Conservation (phyloP, 2,113 vertebrate species). For the Chlamydotis undulata region DNA sequence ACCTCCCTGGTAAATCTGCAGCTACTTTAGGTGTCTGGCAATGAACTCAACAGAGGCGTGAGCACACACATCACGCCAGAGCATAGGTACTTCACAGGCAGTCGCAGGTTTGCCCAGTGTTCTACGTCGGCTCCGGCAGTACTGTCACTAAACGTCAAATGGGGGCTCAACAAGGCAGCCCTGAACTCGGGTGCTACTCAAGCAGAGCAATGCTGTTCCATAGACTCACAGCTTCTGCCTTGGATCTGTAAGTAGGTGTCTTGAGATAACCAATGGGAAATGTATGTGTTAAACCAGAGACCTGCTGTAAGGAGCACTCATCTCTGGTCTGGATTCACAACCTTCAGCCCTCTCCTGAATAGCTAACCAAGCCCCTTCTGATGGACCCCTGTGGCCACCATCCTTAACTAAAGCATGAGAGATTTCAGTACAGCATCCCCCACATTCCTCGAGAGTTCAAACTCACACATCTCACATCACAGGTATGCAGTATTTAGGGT, state of each 20-base stretch:
- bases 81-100: not conserved
- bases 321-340: not conserved
- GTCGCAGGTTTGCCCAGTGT: fast-evolving
- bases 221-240: not conserved
- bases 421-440: not conserved
- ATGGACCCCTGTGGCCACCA: not conserved
- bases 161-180: not conserved
- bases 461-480: not conserved
- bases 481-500: not conserved
- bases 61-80: fast-evolving
- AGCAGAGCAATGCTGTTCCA: not conserved
- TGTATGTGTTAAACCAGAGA: not conserved
- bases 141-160: not conserved
- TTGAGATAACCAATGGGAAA: not conserved
- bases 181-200: not conserved
- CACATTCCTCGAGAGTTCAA: not conserved
- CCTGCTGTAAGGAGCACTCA: not conserved
- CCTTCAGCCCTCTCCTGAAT: not conserved
- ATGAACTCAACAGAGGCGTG: not conserved
- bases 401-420: not conserved
- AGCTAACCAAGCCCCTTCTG: not conserved
- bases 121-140: not conserved
- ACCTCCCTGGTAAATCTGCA: not conserved
- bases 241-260: not conserved
- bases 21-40: not conserved